Base-by-base conservation (phyloP, 1,140 invertebrate species). In the Bilobella aurantiaca region DNA sequence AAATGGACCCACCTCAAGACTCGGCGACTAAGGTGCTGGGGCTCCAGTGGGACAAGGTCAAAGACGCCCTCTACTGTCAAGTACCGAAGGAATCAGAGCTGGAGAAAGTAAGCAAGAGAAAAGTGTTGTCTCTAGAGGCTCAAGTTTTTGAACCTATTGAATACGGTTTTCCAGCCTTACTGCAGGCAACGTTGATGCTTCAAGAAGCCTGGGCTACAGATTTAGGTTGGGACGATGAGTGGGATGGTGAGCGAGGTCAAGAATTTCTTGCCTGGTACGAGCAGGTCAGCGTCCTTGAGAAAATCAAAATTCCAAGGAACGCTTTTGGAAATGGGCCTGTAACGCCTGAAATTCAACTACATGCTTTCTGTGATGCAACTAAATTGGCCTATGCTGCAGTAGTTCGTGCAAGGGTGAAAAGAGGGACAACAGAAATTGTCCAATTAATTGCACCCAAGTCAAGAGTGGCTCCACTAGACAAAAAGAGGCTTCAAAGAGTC, bases 401-500 rank as follows among this genome's bases (percentile, higher is more conserved):
- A 16, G 49, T 56, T 5, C 25, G 12, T 23, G 8, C 25, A 8
- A 12, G 49, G 8, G 25, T 14, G 5, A 23, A 8, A 8, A 5
- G 12, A 5, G 49, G 25, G 14, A 5, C 12, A 23, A 56, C 12
- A 5, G 23, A 8, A 56, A 23, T 25, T 16, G 21, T 56, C 25
- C 28, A 27, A 31, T 56, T 67, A 3, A n/a, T 64, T 14, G 27
- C 29, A 31, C 12, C 31, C 8, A 66, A 66, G 46, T 65, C 61
- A 12, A 14, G 65, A 65, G 27, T 64, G 12, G 3, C 59, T 5
- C 65, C 65, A 18, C 23, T 66, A 16, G 32, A 66, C n/a, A n/a
- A n/a, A n/a, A n/a, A n/a, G n/a, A n/a, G n/a, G n/a, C n/a, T n/a
- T n/a, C n/a, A n/a, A 27, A 32, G 16, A 18, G 27, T 16, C 27